Conservation (phyloP, 2,113 vertebrate species). For the Tyto alba region DNA sequence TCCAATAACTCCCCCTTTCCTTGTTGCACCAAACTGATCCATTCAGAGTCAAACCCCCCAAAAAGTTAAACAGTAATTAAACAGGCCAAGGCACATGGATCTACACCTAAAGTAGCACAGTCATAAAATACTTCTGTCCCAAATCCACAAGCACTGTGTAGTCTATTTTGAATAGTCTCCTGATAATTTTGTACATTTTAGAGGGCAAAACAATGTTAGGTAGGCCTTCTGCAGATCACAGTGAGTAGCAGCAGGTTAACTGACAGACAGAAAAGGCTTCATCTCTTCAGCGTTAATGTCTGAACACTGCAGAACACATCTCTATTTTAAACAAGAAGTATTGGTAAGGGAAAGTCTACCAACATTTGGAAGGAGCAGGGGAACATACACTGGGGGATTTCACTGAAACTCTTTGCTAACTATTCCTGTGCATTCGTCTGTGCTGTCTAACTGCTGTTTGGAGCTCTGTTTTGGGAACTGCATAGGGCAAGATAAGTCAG, state of each 20-base stretch:
- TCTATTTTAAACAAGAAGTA: background rate
- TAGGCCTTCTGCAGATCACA: background rate
- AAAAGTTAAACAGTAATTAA: background rate
- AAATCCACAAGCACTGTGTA: background rate
- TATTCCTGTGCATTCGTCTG: background rate
- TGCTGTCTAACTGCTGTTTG: background rate
- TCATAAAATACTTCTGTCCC: background rate
- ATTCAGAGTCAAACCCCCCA: background rate
- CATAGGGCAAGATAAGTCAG: background rate
- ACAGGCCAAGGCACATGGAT: background rate
- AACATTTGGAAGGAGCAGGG: background rate
- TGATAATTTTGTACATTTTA: background rate
- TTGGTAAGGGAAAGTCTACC: background rate
- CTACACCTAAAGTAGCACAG: background rate
- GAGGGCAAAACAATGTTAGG: background rate
- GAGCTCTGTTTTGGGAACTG: background rate
- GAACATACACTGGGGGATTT: background rate
- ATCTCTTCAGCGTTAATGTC: background rate
- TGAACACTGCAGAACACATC: accelerated
- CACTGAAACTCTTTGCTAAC: background rate
- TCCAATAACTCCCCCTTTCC: background rate
- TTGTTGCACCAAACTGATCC: background rate
- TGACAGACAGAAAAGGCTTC: background rate
- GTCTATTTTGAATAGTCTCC: background rate
- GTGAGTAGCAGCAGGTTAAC: background rate